A percentile compares a stretch with the other conserved stretches of the same genome.
phyloP scores from a whole-genome alignment of 2,888 invertebrate species.

The Eulithis prunata region DNA sequence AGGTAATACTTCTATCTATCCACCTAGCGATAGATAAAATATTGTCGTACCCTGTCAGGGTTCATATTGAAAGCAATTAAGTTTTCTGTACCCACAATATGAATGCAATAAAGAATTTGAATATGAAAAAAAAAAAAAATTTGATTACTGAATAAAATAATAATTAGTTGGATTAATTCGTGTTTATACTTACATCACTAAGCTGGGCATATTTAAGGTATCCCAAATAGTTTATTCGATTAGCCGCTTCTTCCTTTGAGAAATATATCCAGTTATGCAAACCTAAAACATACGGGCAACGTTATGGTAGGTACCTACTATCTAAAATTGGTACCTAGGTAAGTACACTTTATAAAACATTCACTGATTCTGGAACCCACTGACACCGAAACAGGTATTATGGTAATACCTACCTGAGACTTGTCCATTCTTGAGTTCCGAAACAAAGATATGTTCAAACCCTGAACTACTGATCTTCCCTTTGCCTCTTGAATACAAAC shows the following conservation, averaged over 20 bases:
- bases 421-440: slow-evolving; percentile 91
- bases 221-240: slow-evolving; percentile 90
- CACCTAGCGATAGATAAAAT: too few species aligned
- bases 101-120: too few species aligned
- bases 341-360: too few species aligned
- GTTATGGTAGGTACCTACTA: too few species aligned
- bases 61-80: too few species aligned
- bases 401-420: slow-evolving; percentile 79
- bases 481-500: slow-evolving; percentile 91
- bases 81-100: too few species aligned
- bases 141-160: not conserved
- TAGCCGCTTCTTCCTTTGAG: slow-evolving; percentile 88
- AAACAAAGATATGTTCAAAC: slow-evolving; percentile 96
- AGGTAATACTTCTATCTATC: too few species aligned
- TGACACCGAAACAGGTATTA: too few species aligned
- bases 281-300: slow-evolving; percentile 73
- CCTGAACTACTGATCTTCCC: slow-evolving; percentile 94
- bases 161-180: not conserved
- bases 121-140: too few species aligned
- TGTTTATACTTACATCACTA: slow-evolving; percentile 85
- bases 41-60: too few species aligned
- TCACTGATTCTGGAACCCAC: too few species aligned
- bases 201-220: slow-evolving; percentile 89
- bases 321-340: too few species aligned
- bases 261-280: slow-evolving; percentile 97